Percentiles rank a stretch among this genome's conserved stretches.
phyloP scores from a whole-genome alignment of 2,797 vertebrate species.

The Melanotaenia pygmaea region DNA sequence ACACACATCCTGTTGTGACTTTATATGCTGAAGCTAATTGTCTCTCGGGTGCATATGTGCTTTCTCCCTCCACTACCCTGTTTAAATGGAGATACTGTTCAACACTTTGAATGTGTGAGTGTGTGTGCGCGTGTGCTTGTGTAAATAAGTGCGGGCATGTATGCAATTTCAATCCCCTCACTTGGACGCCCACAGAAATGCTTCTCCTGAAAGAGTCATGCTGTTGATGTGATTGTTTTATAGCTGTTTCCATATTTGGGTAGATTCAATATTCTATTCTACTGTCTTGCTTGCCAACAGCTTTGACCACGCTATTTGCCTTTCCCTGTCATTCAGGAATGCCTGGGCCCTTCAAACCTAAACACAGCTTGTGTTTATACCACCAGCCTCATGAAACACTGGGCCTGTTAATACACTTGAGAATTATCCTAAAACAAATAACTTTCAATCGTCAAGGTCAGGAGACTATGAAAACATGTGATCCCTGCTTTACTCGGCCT shows the following conservation, averaged over 20 bases:
- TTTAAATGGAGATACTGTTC: slow-evolving; percentile 73
- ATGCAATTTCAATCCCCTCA: slow-evolving; percentile 72
- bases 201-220: slow-evolving; percentile 73
- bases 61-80: slow-evolving; percentile 54
- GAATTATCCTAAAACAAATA: slow-evolving; percentile 75
- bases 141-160: slow-evolving; percentile 34
- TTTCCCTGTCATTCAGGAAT: slow-evolving; percentile 70
- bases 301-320: slow-evolving; percentile 67
- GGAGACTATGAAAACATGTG: slow-evolving; percentile 69
- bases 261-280: slow-evolving; percentile 70
- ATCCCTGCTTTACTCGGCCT: slow-evolving; percentile 44
- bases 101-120: slow-evolving; percentile 37
- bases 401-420: slow-evolving; percentile 64
- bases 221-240: slow-evolving; percentile 77
- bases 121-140: slow-evolving; percentile 23
- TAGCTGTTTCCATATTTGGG: slow-evolving; percentile 76
- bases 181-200: slow-evolving; percentile 72
- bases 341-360: slow-evolving; percentile 67
- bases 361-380: slow-evolving; percentile 74
- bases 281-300: slow-evolving; percentile 60
- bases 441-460: slow-evolving; percentile 71
- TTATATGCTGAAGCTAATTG: slow-evolving; percentile 63
- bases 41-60: slow-evolving; percentile 67
- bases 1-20: slow-evolving; percentile 40
- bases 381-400: slow-evolving; percentile 57